Base-by-base conservation (phyloP, 2,113 vertebrate genomes). In the Oophaga pumilio region DNA sequence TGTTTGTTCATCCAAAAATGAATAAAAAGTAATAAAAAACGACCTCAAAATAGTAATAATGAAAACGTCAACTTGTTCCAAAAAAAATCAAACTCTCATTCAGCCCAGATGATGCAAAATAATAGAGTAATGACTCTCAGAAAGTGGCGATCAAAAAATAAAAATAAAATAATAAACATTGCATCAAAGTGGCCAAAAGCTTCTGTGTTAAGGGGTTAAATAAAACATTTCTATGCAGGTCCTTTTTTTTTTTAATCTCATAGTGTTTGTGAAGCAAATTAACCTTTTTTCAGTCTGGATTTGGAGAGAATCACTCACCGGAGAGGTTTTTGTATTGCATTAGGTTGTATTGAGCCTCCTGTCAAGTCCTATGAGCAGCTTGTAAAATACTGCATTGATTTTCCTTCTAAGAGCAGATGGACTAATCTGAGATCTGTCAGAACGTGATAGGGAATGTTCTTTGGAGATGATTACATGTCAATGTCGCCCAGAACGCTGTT, bases 321-420 rank as follows among this genome's bases (percentile, higher is more conserved):
- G 15, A 66, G 52, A 4, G 20, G 62, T 59, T 71, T 73, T 59
- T 64, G 84, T 33, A 11, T 66, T 64, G 59, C 77, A 85, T 64
- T 85, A 50, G 8, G 33, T 22, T 22, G 33, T 60, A n/a, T 22
- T 77, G 57, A 20, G 52, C 57, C 49, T 56, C 11, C 73, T 77
- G 71, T 85, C 73, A 77, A 52, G 57, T 85, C 57, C 5, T 73
- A 73, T 84, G 33, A 84, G 49, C 28, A 22, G 14, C 73, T 85
- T 62, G 84, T 52, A 85, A 77, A 77, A 62, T 17, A 76, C 76
- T 22, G 52, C 76, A 76, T 11, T 22, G 20, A 85, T 66, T 77
- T 85, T 33, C 49, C 73, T 84, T 77, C 73, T 64, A 24, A 62
- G 84, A 59, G 73, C 84, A 85, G 84, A 85, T 77, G 84, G 73